Base-by-base conservation (phyloP, 1,140 invertebrate species). In the Proales similis region DNA sequence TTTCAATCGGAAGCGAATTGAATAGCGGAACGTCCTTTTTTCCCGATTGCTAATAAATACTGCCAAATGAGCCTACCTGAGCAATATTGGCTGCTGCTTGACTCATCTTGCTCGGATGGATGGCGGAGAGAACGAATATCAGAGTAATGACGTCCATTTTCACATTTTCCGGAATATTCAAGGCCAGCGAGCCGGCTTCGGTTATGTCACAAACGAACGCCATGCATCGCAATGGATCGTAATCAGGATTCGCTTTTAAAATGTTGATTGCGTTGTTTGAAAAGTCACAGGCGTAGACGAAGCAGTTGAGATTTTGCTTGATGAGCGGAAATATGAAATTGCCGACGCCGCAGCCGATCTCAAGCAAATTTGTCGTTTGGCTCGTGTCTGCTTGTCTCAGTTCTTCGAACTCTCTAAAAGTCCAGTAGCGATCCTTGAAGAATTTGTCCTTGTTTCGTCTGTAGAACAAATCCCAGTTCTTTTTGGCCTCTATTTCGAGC, bases 361-460 rank as follows among this genome's bases (percentile, higher is more conserved):
- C 92, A 7, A 95, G 74, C 27, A 85, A 78, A 36, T 46, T 49
- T n/a, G n/a, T n/a, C n/a, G n/a, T n/a, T n/a, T n/a, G n/a, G n/a
- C n/a, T 19, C 20, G 12, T 14, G 51, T 17, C 42, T 3, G 45
- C 33, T 2, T 45, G 20, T 42, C 70, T 65, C 12, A 98, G 76
- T 72, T 96, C 90, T 66, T 83, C 71, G 77, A 98, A 95, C 76
- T 99, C 94, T 68, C 88, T 79, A 51, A 83, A 87, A 3, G 90
- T 95, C 94, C 94, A 98, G 72, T 96, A 89, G 17, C 94, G 81
- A 76, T 97, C 91, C 77, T 91, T 91, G 72, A 96, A 99, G 71
- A 98, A 98, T 62, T 78, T 78, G 24, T 74, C 76, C 20, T 72
- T 72, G 63, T 81, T 80, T 64, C 90, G 77, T 76, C 96, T 94